Evolutionary conservation across 2,888 invertebrate species (phyloP), one percentile per base, ranked within the genome.

Genomic region (Macaria notata): DNA sequence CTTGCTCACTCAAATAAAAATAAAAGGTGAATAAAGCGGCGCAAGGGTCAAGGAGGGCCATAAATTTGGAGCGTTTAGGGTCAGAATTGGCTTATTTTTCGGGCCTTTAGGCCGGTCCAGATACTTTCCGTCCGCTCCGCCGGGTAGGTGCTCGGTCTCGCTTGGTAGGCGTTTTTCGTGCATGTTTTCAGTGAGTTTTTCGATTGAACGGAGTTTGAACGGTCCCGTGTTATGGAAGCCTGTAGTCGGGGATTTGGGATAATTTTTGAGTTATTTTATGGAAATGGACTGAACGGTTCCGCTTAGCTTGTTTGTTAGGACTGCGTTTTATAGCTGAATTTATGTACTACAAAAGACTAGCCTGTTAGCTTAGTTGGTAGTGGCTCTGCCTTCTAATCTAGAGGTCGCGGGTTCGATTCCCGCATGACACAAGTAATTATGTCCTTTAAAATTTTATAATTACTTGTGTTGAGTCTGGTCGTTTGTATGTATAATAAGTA

Each of bases 1-100:
- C 91, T 90, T 91, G 91, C 88, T 90, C 91, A 91, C 83, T 90
- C 88, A 88, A 90, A 91, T 90, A 91, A 91, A 91, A 91, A 89
- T 90, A 89, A 90, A 88, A 90, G 88, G 90, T 90, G 91, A 90
- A 78, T 86, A 89, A 90, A 82, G 81, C 83, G 84, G 78, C 76
- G 79, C 75, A 78, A 82, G 90, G 90, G 90, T 89, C 90, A 88
- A 86, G 83, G 81, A 71, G 75, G 72, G 72, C 78, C 81, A 86
- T 89, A 88, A 88, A 89, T 89, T 76, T 68, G 71, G 68, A 76
- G 75, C 81, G 79, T 84, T 87, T 84, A 87, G 86, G 88, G 84
- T 79, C 75, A 74, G 74, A 78, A 83, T 83, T 79, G 82, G 84
- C 83, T 86, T 87, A 88, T 89, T 88, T 86, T 82, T 84, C 86